Evolutionary conservation across 1,140 invertebrate species (phyloP).

Genomic region (Heliconius melpomene): DNA sequence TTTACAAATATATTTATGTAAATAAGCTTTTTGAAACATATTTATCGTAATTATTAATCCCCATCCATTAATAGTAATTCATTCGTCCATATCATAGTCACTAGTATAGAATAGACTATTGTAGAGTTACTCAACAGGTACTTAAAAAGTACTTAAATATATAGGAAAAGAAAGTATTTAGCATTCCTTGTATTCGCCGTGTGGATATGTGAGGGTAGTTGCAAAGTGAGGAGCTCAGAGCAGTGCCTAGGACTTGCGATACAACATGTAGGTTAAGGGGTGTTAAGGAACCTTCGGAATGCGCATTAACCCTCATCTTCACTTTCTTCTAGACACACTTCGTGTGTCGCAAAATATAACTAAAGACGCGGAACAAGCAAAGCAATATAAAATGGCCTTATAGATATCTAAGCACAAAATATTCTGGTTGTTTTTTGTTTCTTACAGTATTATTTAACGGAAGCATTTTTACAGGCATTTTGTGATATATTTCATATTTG

Average conservation of each 20-base stretch:
- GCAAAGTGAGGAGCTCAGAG: too few relatives aligned
- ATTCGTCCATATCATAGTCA: slow-evolving; percentile 80
- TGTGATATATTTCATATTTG: slow-evolving; percentile 54
- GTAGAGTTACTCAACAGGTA: slow-evolving; percentile 47
- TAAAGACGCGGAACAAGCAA: slow-evolving; percentile 28
- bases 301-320: too few relatives aligned
- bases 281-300: too few relatives aligned
- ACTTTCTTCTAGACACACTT: too few relatives aligned
- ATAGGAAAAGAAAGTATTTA: background rate
- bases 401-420: slow-evolving; percentile 53
- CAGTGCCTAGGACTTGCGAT: too few relatives aligned
- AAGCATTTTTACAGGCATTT: slow-evolving; percentile 62
- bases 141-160: slow-evolving; percentile 73
- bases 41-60: slow-evolving; percentile 45
- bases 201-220: too few relatives aligned
- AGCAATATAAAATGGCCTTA: slow-evolving; percentile 75
- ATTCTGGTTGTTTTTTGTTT: slow-evolving; percentile 42
- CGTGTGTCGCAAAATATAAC: slow-evolving; percentile 32
- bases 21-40: slow-evolving; percentile 48
- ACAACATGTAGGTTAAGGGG: too few relatives aligned
- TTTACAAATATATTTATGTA: slow-evolving; percentile 50
- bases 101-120: slow-evolving; percentile 55
- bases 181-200: too few relatives aligned
- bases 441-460: slow-evolving; percentile 65
- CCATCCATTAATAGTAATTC: slow-evolving; percentile 68